Conservation (phyloP, 2,113 vertebrate species). For the Colistium nudipinnis region DNA sequence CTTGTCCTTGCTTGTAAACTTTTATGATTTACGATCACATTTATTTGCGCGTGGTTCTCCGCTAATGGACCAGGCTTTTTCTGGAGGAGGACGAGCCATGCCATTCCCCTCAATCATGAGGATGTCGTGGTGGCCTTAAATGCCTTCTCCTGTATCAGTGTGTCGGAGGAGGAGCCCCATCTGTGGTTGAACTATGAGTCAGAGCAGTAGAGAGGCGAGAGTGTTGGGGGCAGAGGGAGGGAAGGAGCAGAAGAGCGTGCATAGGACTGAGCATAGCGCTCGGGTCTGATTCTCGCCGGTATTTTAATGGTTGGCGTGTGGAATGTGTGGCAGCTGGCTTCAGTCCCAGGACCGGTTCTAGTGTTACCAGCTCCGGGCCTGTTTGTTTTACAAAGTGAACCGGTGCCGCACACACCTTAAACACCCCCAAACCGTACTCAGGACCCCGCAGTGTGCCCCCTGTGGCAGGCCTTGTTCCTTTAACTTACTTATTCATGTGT, state of each 20-base stretch:
- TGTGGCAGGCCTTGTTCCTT: constrained; percentile 14
- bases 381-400: constrained; percentile 84
- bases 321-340: constrained; percentile 81
- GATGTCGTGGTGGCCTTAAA: constrained; percentile 43
- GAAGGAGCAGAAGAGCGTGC: no score
- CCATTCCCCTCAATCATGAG: constrained; percentile 11
- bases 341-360: constrained; percentile 74
- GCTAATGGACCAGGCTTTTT: constrained; percentile 49
- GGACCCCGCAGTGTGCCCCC: background rate
- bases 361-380: constrained; percentile 76
- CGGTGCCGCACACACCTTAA: constrained; percentile 55
- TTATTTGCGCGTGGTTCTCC: constrained; percentile 35
- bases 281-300: constrained; percentile 78
- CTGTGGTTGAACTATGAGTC: constrained; percentile 45
- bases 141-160: constrained; percentile 28
- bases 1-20: constrained; percentile 79
- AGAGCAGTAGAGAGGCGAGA: constrained; percentile 27
- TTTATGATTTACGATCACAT: constrained; percentile 58
- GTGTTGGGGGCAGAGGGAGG: constrained; percentile 46
- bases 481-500: constrained; percentile 39
- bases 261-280: constrained; percentile 47
- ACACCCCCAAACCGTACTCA: constrained; percentile 42
- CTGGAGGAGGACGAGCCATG: constrained; percentile 20
- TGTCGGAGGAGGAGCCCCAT: constrained; percentile 22
- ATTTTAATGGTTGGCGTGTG: constrained; percentile 84